These are phyloP conservation scores for Tanypteryx hageni DNA, from an alignment of 2,888 invertebrate species.

Conservation along the genomic window DNA sequence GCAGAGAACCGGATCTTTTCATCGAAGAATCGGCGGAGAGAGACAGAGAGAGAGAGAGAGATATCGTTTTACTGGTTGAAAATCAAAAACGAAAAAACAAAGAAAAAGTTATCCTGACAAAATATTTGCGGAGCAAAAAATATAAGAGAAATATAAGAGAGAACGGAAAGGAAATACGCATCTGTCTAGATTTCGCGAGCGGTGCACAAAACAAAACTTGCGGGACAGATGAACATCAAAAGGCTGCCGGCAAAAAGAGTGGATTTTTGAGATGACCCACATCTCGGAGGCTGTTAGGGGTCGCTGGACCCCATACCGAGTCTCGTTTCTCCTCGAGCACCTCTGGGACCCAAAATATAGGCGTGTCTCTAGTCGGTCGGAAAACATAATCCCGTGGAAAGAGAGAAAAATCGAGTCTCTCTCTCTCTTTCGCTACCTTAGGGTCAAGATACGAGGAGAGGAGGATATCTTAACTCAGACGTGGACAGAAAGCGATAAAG, in stretches of 20 bases:
- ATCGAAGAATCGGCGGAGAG: not conserved
- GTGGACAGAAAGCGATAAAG: constrained; percentile 10
- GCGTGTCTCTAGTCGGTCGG: not conserved
- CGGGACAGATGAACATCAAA: not conserved
- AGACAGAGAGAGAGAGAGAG: not conserved
- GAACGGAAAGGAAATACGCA: not conserved
- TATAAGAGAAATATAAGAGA: not conserved
- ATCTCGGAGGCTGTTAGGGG: not conserved
- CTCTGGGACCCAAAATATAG: constrained; percentile 1
- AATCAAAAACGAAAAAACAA: not conserved
- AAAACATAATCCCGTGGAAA: not conserved
- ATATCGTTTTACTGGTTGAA: not conserved
- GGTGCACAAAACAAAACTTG: not conserved
- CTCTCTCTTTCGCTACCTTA: not conserved
- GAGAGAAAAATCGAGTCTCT: not conserved
- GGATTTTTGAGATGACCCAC: not conserved
- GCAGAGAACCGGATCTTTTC: constrained; percentile 7
- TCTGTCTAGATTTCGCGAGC: not conserved
- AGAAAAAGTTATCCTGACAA: not conserved
- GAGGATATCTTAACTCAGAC: not conserved
- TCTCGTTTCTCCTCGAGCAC: not conserved
- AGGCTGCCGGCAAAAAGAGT: not conserved
- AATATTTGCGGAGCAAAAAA: not conserved
- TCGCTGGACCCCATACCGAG: constrained; percentile 6
- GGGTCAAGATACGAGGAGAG: not conserved